Base-by-base conservation (phyloP, 2,888 invertebrate species). In the Eilema depressum region DNA sequence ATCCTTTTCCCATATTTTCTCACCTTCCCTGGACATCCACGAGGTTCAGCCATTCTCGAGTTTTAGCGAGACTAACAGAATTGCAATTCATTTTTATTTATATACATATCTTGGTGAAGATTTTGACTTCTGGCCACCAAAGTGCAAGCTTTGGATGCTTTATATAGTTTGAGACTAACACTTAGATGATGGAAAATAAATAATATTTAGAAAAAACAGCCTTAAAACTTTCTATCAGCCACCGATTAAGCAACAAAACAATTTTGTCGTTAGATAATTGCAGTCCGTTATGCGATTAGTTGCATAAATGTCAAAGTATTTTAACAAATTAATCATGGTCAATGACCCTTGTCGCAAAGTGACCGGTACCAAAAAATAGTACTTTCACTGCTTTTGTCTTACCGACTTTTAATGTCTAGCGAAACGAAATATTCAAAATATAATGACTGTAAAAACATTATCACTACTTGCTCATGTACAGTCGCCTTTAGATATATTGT, bases 321-420 rank as follows among this genome's bases (percentile, higher is more conserved):
- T 56, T 20, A 66, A 20, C 63, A 23, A 47, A 57, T 66, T 66
- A 30, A 17, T 56, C 65, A 30, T 33, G 17, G 65, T 65, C 56
- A 56, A 56, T 8, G 56, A 65, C 65, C 14, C 33, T 30, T 61
- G 30, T 30, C 59, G 14, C 28, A 61, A 30, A 30, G 20, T 61
- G 7, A 26, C 59, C 26, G 28, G 17, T 59, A 59, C 26, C 26
- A 59, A 59, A 26, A 26, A 28, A 26, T 59, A 59, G 14, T 37
- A 59, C 59, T 59, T 59, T 59, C 59, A 59, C 59, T 26, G 14
- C 14, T 59, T 59, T 26, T 17, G 8, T 28, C 59, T 59, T 59
- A 10, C 23, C 26, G 59, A 26, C 59, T 53, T 53, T n/a, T n/a
- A 53, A n/a, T 53, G 20, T n/a, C n/a, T 53, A 53, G 53, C 53